A percentile compares a stretch with the other conserved stretches of the same genome.
Conservation (phyloP, 2,797 vertebrate genomes). For the Crocidura indochinensis region DNA sequence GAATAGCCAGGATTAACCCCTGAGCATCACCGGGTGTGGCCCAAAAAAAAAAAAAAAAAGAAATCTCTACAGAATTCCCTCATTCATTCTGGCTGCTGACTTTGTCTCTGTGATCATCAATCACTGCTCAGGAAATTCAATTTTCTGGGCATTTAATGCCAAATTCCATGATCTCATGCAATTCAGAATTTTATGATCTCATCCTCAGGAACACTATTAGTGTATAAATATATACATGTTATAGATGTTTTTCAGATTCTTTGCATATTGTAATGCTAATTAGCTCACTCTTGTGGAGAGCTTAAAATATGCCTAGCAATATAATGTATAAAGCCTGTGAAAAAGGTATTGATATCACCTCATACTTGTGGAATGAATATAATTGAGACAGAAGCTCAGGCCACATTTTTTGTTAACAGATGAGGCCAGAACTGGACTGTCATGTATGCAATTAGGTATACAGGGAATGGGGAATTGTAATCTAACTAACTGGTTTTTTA, state of each 20-base stretch:
- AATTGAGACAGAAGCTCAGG: conserved; percentile 12
- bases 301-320: conserved; percentile 22
- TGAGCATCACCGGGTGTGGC: no score
- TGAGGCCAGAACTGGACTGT: neutral
- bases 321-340: neutral
- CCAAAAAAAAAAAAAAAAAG: no score
- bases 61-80: neutral
- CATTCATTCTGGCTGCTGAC: conserved; percentile 8
- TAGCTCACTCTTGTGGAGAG: neutral
- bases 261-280: neutral
- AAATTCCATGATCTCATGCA: neutral
- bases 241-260: conserved; percentile 19
- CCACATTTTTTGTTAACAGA: neutral
- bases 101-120: conserved; percentile 1
- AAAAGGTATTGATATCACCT: neutral
- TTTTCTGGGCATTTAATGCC: neutral
- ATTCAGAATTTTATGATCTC: neutral
- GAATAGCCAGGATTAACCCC: no score
- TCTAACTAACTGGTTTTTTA: conserved; percentile 46
- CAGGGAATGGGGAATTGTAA: neutral
- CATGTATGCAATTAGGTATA: conserved; percentile 2
- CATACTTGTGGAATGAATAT: conserved; percentile 9
- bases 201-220: conserved; percentile 9
- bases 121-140: conserved; percentile 18
- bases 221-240: neutral